Conservation (phyloP, 1,140 invertebrate genomes). For the Trichomalopsis sarcophagae region DNA sequence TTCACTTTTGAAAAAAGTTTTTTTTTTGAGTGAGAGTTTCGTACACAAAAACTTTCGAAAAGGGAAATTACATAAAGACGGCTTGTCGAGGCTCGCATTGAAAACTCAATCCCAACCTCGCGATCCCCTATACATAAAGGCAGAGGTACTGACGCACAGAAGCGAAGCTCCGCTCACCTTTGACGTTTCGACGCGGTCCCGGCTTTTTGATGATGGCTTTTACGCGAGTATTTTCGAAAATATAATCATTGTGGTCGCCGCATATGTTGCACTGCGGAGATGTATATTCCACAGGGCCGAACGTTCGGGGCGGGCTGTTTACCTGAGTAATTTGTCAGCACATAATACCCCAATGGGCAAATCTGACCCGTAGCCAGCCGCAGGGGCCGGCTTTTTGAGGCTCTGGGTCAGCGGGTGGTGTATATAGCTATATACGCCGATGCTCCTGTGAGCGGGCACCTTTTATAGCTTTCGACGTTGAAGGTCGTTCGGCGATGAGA, state of each 20-base stretch:
- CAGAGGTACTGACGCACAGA: not conserved
- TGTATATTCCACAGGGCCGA: not conserved
- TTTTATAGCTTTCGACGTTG: conserved; percentile 31
- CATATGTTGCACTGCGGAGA: too few species aligned
- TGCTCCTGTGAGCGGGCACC: conserved; percentile 26
- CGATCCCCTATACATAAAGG: too few species aligned
- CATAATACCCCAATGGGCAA: conserved; percentile 57
- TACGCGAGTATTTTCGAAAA: not conserved
- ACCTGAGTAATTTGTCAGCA: conserved; percentile 69
- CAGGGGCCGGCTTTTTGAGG: conserved; percentile 32
- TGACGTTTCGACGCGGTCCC: conserved; percentile 25
- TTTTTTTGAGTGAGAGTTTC: too few species aligned
- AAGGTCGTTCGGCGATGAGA: not conserved
- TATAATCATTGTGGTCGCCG: conserved; percentile 33
- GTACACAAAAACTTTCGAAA: too few species aligned
- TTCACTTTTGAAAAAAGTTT: too few species aligned
- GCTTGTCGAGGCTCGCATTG: not conserved
- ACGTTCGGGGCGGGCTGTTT: conserved; percentile 65
- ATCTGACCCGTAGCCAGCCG: conserved; percentile 18
- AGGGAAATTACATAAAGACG: not conserved
- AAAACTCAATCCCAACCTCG: not conserved
- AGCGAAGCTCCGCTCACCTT: not conserved
- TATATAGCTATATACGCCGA: not conserved
- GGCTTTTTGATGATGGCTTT: conserved; percentile 34
- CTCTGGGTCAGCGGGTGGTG: conserved; percentile 39